Evolutionary conservation across 2,797 vertebrate genomes (phyloP).

Genomic region (Pelodytes ibericus): DNA sequence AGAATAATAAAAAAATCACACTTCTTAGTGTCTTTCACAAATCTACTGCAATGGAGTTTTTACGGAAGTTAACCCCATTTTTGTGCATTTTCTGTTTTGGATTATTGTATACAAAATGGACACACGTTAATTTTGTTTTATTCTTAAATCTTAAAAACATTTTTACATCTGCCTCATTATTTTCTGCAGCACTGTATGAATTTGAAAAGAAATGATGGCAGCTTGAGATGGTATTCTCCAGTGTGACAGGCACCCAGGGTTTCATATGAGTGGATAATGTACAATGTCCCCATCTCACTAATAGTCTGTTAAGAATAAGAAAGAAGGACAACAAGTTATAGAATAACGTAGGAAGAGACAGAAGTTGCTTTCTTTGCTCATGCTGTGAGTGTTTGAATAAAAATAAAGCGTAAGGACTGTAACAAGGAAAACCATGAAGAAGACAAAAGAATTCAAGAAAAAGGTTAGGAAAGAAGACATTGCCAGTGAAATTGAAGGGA

Average conservation of each 20-base stretch:
- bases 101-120: too few species aligned
- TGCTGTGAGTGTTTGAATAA: constrained; percentile 96
- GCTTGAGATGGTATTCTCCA: neutral
- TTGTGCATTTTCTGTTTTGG: too few species aligned
- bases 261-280: neutral
- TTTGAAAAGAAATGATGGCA: neutral
- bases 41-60: too few species aligned
- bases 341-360: constrained; percentile 82
- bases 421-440: constrained; percentile 94
- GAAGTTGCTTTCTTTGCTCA: constrained; percentile 88
- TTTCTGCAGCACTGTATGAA: neutral
- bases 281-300: constrained; percentile 60
- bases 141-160: neutral
- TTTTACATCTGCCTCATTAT: neutral
- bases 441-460: constrained; percentile 93
- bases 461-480: constrained; percentile 93
- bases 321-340: constrained; percentile 76
- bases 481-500: constrained; percentile 93
- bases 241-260: neutral
- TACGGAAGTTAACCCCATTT: too few species aligned
- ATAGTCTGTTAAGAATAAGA: constrained; percentile 75
- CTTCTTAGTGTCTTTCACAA: too few species aligned
- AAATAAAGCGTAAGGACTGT: constrained; percentile 92
- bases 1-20: too few species aligned
- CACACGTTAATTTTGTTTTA: neutral